These are phyloP conservation scores for Drosophila willistoni DNA, from an alignment of 1,140 invertebrate species.

Conservation along the genomic window DNA sequence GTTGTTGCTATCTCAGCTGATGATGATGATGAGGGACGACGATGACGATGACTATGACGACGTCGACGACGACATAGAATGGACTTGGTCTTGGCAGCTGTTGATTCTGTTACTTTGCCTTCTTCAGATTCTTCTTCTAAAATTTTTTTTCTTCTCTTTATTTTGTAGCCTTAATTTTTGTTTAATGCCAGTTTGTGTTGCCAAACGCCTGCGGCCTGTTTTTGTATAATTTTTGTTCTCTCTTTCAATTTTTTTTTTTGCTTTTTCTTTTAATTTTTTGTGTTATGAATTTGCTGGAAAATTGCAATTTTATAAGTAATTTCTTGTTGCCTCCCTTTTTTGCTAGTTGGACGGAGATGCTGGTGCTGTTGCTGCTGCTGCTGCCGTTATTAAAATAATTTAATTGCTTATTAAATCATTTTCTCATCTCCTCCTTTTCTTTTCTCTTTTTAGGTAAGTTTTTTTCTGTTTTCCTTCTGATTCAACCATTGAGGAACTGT, in stretches of 20 bases:
- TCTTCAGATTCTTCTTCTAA: constrained; percentile 4
- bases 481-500: constrained; percentile 32
- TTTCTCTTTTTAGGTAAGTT: constrained; percentile 69
- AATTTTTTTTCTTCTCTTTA: not conserved
- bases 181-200: constrained; percentile 57
- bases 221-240: constrained; percentile 62
- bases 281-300: constrained; percentile 77
- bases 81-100: constrained; percentile 56
- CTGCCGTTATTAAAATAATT: constrained; percentile 73
- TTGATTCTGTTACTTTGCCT: constrained; percentile 35
- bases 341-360: constrained; percentile 16
- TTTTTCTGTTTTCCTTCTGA: not conserved
- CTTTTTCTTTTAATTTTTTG: constrained; percentile 26
- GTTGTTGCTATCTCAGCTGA: constrained; percentile 62
- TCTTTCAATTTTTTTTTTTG: not conserved
- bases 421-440: constrained; percentile 43
- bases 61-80: constrained; percentile 42
- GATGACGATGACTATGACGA: constrained; percentile 38
- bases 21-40: constrained; percentile 24
- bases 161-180: constrained; percentile 32
- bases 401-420: constrained; percentile 80
- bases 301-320: constrained; percentile 80
- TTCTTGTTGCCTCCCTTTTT: constrained; percentile 49
- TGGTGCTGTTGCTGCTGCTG: constrained; percentile 27
- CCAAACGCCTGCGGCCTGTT: constrained; percentile 65